Conservation (phyloP, 2,113 vertebrate genomes). For the Herpetotheres cachinnans region DNA sequence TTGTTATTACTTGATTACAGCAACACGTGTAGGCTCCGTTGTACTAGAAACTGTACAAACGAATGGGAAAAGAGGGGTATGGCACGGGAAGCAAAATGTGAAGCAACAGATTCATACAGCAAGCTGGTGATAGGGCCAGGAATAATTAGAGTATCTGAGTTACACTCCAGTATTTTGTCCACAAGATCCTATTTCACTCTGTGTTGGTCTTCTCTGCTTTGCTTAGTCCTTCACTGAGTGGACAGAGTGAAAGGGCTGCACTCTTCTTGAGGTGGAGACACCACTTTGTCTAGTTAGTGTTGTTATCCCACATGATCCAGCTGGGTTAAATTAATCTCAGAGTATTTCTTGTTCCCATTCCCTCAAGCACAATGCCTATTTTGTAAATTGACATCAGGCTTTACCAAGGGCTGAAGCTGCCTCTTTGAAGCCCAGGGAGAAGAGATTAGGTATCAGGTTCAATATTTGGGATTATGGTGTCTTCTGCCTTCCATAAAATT, state of each 20-base stretch:
- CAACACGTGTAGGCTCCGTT: neutral
- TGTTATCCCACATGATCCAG: neutral
- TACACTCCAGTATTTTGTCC: neutral
- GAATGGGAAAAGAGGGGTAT: neutral
- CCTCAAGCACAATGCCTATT: neutral
- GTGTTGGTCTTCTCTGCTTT: neutral
- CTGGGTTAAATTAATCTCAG: neutral
- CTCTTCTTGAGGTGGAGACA: neutral
- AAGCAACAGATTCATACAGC: neutral
- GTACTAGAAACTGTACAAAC: neutral
- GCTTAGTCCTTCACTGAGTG: neutral
- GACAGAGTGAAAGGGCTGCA: neutral
- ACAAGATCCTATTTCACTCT: neutral
- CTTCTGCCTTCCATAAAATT: neutral
- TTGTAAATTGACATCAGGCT: neutral
- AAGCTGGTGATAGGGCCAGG: neutral
- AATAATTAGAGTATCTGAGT: neutral
- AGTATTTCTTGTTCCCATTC: neutral
- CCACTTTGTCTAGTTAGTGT: neutral
- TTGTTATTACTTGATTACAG: neutral
- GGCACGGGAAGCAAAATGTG: neutral
- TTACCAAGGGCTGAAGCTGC: neutral
- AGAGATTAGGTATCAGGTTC: neutral
- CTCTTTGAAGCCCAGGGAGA: neutral
- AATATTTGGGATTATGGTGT: neutral